Evolutionary conservation across 2,113 vertebrate genomes (phyloP).

Genomic region (Damaliscus lunatus): DNA sequence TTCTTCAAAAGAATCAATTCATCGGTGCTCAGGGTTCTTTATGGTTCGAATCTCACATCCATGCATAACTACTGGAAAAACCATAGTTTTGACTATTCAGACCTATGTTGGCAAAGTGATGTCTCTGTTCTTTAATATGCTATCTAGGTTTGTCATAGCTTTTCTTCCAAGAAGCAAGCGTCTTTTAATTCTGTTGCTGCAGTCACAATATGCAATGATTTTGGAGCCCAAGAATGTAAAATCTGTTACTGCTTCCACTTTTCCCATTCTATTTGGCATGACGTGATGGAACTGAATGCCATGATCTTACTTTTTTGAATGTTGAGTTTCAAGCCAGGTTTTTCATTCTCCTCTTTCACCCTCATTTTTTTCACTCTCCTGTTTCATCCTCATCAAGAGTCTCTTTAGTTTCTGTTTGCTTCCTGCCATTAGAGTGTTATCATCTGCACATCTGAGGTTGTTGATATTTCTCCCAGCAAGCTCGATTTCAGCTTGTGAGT

Average conservation of each 20-base stretch:
- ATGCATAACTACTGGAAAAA: background rate
- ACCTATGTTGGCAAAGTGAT: background rate
- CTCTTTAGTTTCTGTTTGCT: background rate
- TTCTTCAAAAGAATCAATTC: background rate
- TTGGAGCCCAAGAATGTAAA: background rate
- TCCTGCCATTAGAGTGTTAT: background rate
- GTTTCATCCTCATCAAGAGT: background rate
- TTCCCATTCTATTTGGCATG: background rate
- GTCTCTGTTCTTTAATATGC: background rate
- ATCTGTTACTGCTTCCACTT: background rate
- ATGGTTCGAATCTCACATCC: background rate
- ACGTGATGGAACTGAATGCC: background rate
- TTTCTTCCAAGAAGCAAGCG: background rate
- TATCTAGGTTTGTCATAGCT: background rate
- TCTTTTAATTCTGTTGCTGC: background rate
- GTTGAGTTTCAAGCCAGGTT: background rate
- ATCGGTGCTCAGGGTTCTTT: background rate
- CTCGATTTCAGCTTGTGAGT: background rate
- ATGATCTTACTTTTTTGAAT: background rate
- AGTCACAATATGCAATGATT: background rate
- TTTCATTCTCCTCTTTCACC: background rate
- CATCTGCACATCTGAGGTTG: background rate
- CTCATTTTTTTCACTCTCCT: too few relatives aligned
- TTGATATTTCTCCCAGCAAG: background rate
- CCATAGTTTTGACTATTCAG: background rate